These are phyloP conservation scores for Tetrapedia diversipes DNA, from an alignment of 2,888 invertebrate species.

Conservation along the genomic window DNA sequence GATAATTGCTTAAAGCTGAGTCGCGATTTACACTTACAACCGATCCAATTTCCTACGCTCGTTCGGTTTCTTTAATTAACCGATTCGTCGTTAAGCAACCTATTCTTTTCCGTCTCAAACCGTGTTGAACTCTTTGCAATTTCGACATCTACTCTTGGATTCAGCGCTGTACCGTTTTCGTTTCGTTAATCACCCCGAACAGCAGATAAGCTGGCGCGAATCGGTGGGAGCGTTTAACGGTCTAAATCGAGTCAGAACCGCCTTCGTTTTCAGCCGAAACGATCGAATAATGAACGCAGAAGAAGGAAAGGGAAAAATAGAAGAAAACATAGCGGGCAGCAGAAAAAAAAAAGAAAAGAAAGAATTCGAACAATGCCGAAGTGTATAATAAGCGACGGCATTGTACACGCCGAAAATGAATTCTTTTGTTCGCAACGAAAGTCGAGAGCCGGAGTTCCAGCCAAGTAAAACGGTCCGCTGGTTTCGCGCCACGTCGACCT, in stretches of 20 bases:
- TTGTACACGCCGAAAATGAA: constrained; percentile 47
- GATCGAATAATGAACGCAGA: constrained; percentile 2
- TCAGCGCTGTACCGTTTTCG: too few species aligned
- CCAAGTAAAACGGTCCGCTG: constrained; percentile 26
- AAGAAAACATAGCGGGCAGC: too few species aligned
- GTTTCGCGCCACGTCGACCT: constrained; percentile 13
- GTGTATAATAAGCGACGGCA: constrained; percentile 43
- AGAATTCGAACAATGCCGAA: constrained; percentile 40
- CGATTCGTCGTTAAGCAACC: background rate
- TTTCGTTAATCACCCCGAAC: background rate
- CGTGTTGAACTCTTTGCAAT: background rate
- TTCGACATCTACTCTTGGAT: too few species aligned
- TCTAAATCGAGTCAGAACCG: constrained; percentile 5
- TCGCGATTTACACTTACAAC: background rate
- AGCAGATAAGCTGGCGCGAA: background rate
- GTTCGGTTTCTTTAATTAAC: background rate
- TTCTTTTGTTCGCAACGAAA: constrained; percentile 44
- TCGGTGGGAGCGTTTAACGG: constrained; percentile 15
- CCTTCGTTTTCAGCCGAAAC: constrained; percentile 14
- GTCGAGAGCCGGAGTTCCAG: constrained; percentile 29
- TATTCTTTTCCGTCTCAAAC: too few species aligned
- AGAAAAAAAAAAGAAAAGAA: constrained; percentile 4
- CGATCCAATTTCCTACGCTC: background rate
- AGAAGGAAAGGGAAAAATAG: background rate
- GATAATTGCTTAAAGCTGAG: background rate